Evolutionary conservation across 1,140 invertebrate species (phyloP).

Genomic region (Tetraneura akinire): DNA sequence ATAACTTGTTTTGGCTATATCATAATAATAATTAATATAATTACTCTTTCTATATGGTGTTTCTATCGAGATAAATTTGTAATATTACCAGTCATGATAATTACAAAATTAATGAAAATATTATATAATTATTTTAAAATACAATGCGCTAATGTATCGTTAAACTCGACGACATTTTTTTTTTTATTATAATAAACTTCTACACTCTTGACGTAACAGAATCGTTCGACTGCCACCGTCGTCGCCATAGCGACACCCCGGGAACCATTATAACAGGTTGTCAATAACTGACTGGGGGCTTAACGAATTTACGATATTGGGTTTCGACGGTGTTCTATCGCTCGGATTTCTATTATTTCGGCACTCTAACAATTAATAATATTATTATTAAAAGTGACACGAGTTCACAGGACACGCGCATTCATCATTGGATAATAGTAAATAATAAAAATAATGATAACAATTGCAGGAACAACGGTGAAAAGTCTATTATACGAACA

Average conservation of each 20-base stretch:
- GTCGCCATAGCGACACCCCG: conserved; percentile 42
- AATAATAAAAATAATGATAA: no score
- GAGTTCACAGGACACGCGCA: no score
- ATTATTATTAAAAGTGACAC: no score
- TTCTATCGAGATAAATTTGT: no score
- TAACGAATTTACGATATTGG: conserved; percentile 23
- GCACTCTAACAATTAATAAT: background rate
- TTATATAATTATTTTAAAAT: no score
- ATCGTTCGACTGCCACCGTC: background rate
- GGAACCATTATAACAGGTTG: conserved; percentile 43
- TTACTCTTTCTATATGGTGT: background rate
- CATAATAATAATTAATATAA: background rate
- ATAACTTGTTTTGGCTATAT: background rate
- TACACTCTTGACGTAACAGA: conserved; percentile 1
- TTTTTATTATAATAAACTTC: conserved; percentile 24
- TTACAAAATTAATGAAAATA: no score
- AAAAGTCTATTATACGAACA: background rate
- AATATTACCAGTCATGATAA: background rate
- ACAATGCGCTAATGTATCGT: background rate
- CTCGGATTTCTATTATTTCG: background rate
- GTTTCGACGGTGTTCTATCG: background rate
- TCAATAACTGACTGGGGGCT: conserved; percentile 34
- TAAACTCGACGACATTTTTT: background rate
- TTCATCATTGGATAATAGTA: no score
- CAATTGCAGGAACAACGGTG: no score